A percentile compares a stretch with the other conserved stretches of the same genome.
phyloP scores from a whole-genome alignment of 1,140 invertebrate genomes.

The Anadara kagoshimensis region DNA sequence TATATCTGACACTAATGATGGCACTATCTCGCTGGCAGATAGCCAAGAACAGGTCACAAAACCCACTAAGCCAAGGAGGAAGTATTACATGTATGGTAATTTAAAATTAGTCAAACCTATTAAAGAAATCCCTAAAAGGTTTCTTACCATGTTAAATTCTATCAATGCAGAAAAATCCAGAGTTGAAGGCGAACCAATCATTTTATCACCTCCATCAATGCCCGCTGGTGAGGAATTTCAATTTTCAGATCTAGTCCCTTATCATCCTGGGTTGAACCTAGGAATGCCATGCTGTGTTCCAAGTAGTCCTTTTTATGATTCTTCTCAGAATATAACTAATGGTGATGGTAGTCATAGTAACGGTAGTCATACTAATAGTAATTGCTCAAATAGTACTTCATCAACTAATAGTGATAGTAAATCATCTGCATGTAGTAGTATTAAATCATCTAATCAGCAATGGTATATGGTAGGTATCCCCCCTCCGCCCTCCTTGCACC shows the following conservation, averaged over 20 bases:
- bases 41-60: conserved; percentile 9
- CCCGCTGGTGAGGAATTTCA: neutral
- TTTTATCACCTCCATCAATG: conserved; percentile 50
- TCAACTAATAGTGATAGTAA: too few species aligned
- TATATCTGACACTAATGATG: conserved; percentile 22
- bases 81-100: conserved; percentile 68
- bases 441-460: too few species aligned
- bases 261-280: conserved; percentile 45
- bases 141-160: conserved; percentile 61
- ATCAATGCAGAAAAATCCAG: conserved; percentile 61
- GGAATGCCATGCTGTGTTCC: conserved; percentile 63
- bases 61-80: conserved; percentile 40
- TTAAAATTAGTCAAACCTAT: conserved; percentile 69
- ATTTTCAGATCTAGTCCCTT: neutral
- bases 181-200: conserved; percentile 68
- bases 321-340: neutral
- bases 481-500: too few species aligned
- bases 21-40: neutral
- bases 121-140: conserved; percentile 68
- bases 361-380: conserved; percentile 12
- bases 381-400: too few species aligned
- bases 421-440: too few species aligned
- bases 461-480: too few species aligned
- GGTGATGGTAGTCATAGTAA: conserved; percentile 22
- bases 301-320: conserved; percentile 6